Percentiles rank a stretch among this genome's conserved stretches.
These are phyloP conservation scores for Cariama cristata DNA, from an alignment of 2,113 vertebrate genomes.

Conservation along the genomic window DNA sequence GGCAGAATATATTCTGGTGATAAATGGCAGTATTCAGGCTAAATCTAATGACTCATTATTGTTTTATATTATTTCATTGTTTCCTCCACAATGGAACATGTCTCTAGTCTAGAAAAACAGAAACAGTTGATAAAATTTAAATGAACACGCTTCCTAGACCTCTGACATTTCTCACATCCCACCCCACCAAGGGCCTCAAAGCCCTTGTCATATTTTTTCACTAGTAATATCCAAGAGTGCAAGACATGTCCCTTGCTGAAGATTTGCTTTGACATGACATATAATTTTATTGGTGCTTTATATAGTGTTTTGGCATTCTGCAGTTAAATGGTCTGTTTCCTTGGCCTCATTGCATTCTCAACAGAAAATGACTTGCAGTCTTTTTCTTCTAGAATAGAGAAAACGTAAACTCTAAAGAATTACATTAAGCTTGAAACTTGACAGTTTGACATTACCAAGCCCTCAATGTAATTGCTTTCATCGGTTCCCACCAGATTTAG, in stretches of 20 bases:
- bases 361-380: background rate
- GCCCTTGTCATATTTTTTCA: background rate
- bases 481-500: background rate
- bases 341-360: background rate
- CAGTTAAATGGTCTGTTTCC: background rate
- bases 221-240: background rate
- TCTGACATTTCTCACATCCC: background rate
- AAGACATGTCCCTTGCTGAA: conserved; percentile 9
- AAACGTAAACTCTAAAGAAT: background rate
- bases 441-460: conserved; percentile 24
- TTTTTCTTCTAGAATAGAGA: background rate
- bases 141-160: background rate
- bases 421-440: background rate
- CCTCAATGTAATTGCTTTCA: background rate
- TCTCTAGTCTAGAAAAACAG: conserved; percentile 20
- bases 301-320: background rate
- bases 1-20: background rate
- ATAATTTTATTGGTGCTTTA: background rate
- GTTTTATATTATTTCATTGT: conserved; percentile 7
- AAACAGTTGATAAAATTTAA: background rate
- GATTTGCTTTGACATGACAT: background rate
- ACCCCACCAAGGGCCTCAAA: background rate
- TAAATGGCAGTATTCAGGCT: background rate
- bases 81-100: background rate
- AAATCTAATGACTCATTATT: background rate